Evolutionary conservation across 2,797 vertebrate species (phyloP).

Genomic region (Rousettus madagascariensis): DNA sequence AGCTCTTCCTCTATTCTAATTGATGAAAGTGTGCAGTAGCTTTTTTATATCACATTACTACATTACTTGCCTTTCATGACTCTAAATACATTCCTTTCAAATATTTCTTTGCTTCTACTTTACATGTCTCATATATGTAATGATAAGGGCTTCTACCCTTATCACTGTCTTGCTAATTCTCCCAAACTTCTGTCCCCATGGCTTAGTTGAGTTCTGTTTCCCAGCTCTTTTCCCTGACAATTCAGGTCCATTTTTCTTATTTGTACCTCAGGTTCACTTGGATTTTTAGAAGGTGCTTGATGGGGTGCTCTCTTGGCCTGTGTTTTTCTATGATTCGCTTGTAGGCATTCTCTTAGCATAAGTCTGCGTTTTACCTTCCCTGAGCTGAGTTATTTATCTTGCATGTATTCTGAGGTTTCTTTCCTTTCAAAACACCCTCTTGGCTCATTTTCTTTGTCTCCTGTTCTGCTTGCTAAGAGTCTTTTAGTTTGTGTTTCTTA

Average conservation of each 20-base stretch:
- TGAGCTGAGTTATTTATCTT: not conserved
- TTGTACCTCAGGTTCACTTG: not conserved
- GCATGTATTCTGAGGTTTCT: not conserved
- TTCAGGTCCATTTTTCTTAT: not conserved
- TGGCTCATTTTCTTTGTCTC: not conserved
- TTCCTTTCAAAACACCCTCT: not conserved
- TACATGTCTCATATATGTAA: not conserved
- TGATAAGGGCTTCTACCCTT: not conserved
- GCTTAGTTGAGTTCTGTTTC: not conserved
- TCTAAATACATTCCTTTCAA: not conserved
- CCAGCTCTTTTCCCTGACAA: not conserved
- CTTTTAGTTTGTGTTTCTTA: constrained; percentile 16
- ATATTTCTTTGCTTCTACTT: not conserved
- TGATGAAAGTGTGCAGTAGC: not conserved
- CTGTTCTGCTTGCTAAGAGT: not conserved
- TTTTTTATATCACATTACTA: not conserved
- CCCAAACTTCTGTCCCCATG: not conserved
- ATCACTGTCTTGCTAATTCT: not conserved
- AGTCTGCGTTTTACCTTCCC: not conserved
- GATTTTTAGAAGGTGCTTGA: not conserved
- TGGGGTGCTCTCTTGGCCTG: not conserved
- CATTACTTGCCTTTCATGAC: not conserved
- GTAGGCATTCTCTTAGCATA: not conserved
- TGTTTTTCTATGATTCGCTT: not conserved
- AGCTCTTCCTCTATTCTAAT: not conserved